phyloP scores from a whole-genome alignment of 2,797 vertebrate species.

The Trematomus bernacchii region DNA sequence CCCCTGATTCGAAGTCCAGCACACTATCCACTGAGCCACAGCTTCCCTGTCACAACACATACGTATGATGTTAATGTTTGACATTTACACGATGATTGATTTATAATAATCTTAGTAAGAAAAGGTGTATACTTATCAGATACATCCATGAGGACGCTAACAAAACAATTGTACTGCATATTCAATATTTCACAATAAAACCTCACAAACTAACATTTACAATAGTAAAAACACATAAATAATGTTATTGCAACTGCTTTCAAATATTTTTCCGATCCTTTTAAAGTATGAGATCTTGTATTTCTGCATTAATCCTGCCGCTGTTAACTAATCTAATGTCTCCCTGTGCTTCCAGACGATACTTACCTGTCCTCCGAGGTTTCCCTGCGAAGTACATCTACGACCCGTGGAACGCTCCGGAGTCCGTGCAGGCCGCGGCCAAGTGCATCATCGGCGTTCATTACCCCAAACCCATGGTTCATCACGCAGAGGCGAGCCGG shows the following conservation, averaged over 20 bases:
- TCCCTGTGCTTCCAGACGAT: conserved; percentile 84
- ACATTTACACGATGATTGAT: neutral
- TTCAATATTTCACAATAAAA: neutral
- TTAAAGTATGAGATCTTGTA: neutral
- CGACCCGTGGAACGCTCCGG: conserved; percentile 87
- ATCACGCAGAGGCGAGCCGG: conserved; percentile 85
- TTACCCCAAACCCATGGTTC: conserved; percentile 87
- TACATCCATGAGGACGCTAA: neutral
- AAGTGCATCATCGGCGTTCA: conserved; percentile 85
- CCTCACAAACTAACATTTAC: too few relatives aligned
- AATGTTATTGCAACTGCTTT: too few relatives aligned
- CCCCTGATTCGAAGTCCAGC: too few relatives aligned
- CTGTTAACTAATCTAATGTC: conserved; percentile 68
- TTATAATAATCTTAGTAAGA: neutral
- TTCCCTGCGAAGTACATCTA: conserved; percentile 88
- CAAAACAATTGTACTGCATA: neutral
- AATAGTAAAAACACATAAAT: too few relatives aligned
- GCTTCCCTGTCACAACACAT: neutral
- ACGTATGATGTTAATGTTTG: conserved; percentile 30
- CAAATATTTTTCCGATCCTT: too few relatives aligned
- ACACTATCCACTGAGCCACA: too few relatives aligned
- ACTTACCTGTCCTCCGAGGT: conserved; percentile 86
- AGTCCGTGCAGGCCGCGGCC: conserved; percentile 81
- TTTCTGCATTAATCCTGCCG: neutral
- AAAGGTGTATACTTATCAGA: neutral